Percentiles rank a stretch among this genome's conserved stretches.
Evolutionary conservation across 2,113 vertebrate species (phyloP).

Genomic region (Cryptoleucopteryx plumbea): DNA sequence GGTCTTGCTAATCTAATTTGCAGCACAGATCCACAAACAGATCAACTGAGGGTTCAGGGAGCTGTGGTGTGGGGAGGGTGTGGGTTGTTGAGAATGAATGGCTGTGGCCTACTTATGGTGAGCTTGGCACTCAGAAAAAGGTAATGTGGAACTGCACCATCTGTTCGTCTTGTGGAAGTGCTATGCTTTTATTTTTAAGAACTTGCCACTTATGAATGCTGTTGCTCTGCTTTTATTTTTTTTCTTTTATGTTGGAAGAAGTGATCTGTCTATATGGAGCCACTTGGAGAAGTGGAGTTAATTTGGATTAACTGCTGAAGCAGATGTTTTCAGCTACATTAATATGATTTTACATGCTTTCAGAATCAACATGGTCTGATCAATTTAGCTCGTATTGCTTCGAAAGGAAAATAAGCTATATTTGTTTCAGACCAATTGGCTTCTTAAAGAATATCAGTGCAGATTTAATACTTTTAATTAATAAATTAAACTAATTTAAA

Average conservation of each 20-base stretch:
- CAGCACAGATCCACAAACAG: neutral
- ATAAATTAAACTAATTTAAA: neutral
- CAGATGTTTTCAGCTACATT: slow-evolving; percentile 14
- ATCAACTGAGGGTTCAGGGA: neutral
- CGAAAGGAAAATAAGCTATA: neutral
- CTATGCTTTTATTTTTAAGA: slow-evolving; percentile 40
- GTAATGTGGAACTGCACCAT: slow-evolving; percentile 44
- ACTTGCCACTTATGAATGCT: neutral
- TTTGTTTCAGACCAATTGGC: neutral
- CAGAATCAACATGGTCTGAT: neutral
- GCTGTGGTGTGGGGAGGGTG: neutral
- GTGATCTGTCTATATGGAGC: neutral
- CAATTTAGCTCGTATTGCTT: neutral
- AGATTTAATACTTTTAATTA: neutral
- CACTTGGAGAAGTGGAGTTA: neutral
- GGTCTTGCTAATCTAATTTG: neutral
- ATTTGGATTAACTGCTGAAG: neutral
- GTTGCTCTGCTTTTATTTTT: neutral
- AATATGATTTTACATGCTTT: neutral
- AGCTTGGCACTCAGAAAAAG: neutral
- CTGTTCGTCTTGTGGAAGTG: slow-evolving; percentile 26
- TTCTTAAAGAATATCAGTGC: neutral
- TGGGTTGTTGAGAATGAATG: slow-evolving; percentile 44
- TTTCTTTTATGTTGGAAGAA: neutral
- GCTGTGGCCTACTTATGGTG: slow-evolving; percentile 39